These are phyloP conservation scores for Larimichthys crocea DNA, from an alignment of 2,113 vertebrate species.

Conservation along the genomic window DNA sequence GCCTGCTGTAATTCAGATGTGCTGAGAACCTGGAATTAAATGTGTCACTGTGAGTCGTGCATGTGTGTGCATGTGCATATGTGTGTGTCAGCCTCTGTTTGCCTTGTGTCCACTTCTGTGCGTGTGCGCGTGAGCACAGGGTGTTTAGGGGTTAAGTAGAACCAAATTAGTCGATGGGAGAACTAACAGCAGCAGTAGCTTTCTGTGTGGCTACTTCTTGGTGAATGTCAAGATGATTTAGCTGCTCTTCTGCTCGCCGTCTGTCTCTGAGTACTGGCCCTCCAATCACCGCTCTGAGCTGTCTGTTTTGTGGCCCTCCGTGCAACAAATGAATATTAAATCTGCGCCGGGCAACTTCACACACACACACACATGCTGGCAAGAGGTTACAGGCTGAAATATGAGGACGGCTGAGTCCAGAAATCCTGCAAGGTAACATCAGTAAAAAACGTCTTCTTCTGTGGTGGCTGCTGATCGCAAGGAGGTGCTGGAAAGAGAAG, in stretches of 20 bases:
- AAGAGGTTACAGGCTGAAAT: conserved; percentile 53
- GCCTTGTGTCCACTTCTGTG: conserved; percentile 67
- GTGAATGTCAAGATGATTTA: conserved; percentile 84
- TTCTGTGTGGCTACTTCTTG: conserved; percentile 77
- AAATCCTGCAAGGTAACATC: conserved; percentile 35
- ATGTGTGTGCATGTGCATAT: conserved; percentile 18
- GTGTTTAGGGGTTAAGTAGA: conserved; percentile 80
- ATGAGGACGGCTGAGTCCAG: conserved; percentile 28
- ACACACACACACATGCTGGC: conserved; percentile 12
- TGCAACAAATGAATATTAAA: conserved; percentile 79
- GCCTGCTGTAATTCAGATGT: conserved; percentile 94
- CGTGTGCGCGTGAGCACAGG: conserved; percentile 10
- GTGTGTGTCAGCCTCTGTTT: conserved; percentile 42
- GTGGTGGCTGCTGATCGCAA: conserved; percentile 1
- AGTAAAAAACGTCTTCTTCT: conserved; percentile 9
- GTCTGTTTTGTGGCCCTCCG: conserved; percentile 68
- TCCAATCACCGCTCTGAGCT: conserved; percentile 72
- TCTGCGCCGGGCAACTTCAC: conserved; percentile 51
- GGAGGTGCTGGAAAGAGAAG: background rate
- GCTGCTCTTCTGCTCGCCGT: conserved; percentile 76
- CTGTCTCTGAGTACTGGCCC: conserved; percentile 76
- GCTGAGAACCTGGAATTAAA: conserved; percentile 96
- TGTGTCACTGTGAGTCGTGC: conserved; percentile 87
- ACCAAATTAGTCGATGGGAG: conserved; percentile 81
- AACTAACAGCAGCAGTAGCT: conserved; percentile 73